Evolutionary conservation across 1,140 invertebrate species (phyloP), one percentile per base, ranked within the genome.

Genomic region (Leptonema lineaticorne): DNA sequence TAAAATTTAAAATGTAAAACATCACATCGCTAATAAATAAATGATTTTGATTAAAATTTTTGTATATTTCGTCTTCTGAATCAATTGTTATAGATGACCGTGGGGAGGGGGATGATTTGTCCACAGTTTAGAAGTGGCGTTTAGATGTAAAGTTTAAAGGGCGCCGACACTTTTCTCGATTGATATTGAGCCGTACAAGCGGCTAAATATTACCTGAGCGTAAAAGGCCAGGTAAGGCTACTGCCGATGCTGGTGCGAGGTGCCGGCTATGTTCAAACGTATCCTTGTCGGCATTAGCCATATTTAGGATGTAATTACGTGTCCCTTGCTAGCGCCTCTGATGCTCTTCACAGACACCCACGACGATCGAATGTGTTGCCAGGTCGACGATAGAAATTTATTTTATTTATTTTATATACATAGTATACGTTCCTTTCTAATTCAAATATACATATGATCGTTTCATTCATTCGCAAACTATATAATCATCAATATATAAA

Each of bases 301-400:
- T 64, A 64, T 64, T 64, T 64, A 64, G 62, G 62, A 48, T 64
- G 62, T 69, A 69, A 69, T 69, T 69, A 69, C 62, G 58, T 48
- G 62, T 63, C 56, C 62, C 68, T 59, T 41, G 63, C 50, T 69
- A 69, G 68, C 62, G 68, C 68, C 68, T 69, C 63, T 37, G 27
- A 56, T 60, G 60, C 60, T 60, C 20, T 48, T 41, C 8, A 24
- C 63, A 60, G 68, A 69, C 68, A 69, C 68, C 68, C 68, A 69
- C 68, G 68, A 65, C 29, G 68, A 53, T 53, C 22, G 14, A 11
- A 7, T 14, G 30, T 45, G 68, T 69, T 64, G 68, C 68, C 68
- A 69, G 14, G 20, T 28, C 11, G 2, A 22, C 7, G 7, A 20
- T 22, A 9, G 48, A 27, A 16, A 48, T 48, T 8, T 8, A 16